These are phyloP conservation scores for Kuschelorhynchus macadamiae DNA, from an alignment of 2,888 invertebrate species.

Conservation along the genomic window DNA sequence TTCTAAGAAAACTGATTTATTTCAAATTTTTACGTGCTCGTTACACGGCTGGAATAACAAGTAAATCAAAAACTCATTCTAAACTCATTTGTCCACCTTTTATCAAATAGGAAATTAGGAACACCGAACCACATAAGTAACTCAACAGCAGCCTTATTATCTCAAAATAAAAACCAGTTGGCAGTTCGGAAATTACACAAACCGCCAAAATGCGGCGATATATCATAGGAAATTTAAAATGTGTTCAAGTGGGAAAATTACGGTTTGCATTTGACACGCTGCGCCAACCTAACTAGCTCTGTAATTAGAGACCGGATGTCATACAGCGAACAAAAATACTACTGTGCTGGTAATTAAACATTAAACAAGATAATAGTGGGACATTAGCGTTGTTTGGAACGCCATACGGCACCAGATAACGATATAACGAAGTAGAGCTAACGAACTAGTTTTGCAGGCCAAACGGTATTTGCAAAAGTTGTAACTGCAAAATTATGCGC, in stretches of 20 bases:
- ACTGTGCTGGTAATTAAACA: slow-evolving; percentile 58
- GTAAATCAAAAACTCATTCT: slow-evolving; percentile 36
- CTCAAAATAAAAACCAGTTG: slow-evolving; percentile 41
- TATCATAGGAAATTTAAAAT: slow-evolving; percentile 45
- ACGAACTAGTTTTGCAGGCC: slow-evolving; percentile 13
- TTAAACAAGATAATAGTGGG: slow-evolving; percentile 60
- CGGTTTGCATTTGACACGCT: slow-evolving; percentile 45
- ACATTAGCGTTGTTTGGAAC: slow-evolving; percentile 49
- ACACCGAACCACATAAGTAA: slow-evolving; percentile 17
- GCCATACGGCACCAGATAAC: slow-evolving; percentile 48
- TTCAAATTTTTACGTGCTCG: neutral
- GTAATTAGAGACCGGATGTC: slow-evolving; percentile 60
- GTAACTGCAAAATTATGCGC: neutral
- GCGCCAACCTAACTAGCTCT: slow-evolving; percentile 51
- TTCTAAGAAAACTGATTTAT: too few relatives aligned
- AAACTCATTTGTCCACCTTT: slow-evolving; percentile 34
- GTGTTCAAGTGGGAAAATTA: slow-evolving; percentile 46
- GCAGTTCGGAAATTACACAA: slow-evolving; percentile 35
- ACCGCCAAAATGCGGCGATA: slow-evolving; percentile 40
- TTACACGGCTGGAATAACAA: slow-evolving; percentile 14
- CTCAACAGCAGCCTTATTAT: slow-evolving; percentile 23
- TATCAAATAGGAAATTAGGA: slow-evolving; percentile 16
- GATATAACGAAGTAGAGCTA: slow-evolving; percentile 24
- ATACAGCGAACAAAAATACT: slow-evolving; percentile 51
- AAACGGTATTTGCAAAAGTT: slow-evolving; percentile 2